phyloP scores from a whole-genome alignment of 2,888 invertebrate species.

The Philereme vetulata region DNA sequence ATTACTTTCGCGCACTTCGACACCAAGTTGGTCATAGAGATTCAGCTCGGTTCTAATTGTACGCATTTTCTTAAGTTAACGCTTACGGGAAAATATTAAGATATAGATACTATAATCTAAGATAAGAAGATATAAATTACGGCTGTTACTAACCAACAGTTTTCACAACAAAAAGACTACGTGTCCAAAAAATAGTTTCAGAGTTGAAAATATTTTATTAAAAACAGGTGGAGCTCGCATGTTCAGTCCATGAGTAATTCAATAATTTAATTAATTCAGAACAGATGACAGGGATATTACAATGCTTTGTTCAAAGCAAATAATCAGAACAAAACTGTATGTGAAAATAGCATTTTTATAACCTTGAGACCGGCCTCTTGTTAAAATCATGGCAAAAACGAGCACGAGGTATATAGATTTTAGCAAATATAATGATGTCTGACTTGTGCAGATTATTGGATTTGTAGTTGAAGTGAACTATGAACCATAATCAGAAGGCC shows the following conservation, averaged over 20 bases:
- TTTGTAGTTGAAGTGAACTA: constrained; percentile 10
- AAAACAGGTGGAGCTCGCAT: constrained; percentile 22
- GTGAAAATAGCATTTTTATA: constrained; percentile 14
- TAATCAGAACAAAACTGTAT: constrained; percentile 23
- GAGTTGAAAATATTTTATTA: neutral
- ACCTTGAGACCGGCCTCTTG: constrained; percentile 17
- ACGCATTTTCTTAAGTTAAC: constrained; percentile 4
- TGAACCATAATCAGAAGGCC: neutral
- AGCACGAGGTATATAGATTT: neutral
- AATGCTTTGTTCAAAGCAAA: constrained; percentile 30
- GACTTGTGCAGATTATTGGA: constrained; percentile 5
- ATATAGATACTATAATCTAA: no score
- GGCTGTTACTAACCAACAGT: no score
- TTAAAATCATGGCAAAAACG: neutral
- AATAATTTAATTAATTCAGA: constrained; percentile 6
- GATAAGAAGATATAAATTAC: no score
- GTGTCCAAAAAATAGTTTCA: neutral
- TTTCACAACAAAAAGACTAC: no score
- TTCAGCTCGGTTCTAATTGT: constrained; percentile 20
- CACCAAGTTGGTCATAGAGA: constrained; percentile 9
- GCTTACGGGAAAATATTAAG: no score
- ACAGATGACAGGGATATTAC: constrained; percentile 22
- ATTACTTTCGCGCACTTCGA: constrained; percentile 16
- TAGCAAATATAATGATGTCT: neutral
- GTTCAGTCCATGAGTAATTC: constrained; percentile 12